phyloP scores from a whole-genome alignment of 2,113 vertebrate genomes.

The Misgurnus anguillicaudatus region DNA sequence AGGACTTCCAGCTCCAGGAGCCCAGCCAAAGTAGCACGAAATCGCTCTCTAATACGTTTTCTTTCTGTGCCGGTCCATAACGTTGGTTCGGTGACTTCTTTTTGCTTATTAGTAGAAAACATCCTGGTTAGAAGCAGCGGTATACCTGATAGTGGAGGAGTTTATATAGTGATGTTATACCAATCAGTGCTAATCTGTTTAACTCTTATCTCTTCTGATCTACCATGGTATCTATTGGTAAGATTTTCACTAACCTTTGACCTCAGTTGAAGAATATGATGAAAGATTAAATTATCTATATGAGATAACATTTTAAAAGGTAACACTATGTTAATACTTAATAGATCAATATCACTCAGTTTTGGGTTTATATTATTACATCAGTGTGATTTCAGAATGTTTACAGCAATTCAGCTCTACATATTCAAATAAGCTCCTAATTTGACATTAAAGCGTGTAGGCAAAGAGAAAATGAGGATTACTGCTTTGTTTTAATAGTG shows the following conservation, averaged over 20 bases:
- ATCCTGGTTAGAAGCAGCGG: not conserved
- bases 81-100: constrained; percentile 5
- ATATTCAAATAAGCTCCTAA: not conserved
- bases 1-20: constrained; percentile 60
- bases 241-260: constrained; percentile 48
- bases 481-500: too few species aligned
- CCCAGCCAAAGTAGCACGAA: constrained; percentile 57
- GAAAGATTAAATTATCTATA: constrained; percentile 11
- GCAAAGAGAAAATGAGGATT: too few species aligned
- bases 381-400: not conserved
- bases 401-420: not conserved
- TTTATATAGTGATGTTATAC: constrained; percentile 23
- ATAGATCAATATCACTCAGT: not conserved
- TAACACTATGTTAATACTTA: constrained; percentile 23
- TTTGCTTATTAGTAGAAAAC: constrained; percentile 3
- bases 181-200: not conserved
- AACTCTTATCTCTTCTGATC: not conserved
- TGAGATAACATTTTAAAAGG: not conserved
- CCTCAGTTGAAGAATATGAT: constrained; percentile 31
- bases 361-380: not conserved
- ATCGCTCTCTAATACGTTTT: constrained; percentile 53
- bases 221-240: constrained; percentile 35
- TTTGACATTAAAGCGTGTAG: too few species aligned
- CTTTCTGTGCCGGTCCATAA: constrained; percentile 10
- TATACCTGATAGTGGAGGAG: not conserved